Conservation (phyloP, 1,140 invertebrate genomes). For the Planococcus citri region DNA sequence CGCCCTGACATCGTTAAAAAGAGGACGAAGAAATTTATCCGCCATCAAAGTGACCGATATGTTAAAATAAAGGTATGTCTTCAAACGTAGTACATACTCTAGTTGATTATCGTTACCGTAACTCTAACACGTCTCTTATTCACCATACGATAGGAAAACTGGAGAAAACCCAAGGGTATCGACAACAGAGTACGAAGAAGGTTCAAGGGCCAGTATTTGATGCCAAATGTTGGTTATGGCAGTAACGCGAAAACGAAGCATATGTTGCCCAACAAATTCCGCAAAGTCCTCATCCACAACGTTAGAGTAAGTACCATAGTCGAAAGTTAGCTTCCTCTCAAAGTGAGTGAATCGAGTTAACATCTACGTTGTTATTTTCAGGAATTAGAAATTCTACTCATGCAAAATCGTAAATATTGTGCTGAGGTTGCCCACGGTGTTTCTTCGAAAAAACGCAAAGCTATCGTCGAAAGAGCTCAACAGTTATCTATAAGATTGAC, state of each 20-base stretch:
- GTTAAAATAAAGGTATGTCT: conserved; percentile 73
- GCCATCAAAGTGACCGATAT: conserved; percentile 95
- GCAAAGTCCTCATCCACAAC: conserved; percentile 81
- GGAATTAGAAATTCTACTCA: conserved; percentile 97
- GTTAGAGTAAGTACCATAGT: conserved; percentile 48
- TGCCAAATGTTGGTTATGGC: conserved; percentile 99
- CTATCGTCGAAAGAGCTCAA: conserved; percentile 90
- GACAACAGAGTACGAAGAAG: conserved; percentile 96
- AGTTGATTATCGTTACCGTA: neutral
- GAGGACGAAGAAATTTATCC: conserved; percentile 88
- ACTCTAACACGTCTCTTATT: neutral
- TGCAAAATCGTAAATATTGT: conserved; percentile 96
- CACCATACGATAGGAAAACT: conserved; percentile 33
- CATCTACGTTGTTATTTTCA: conserved; percentile 37
- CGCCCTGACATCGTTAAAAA: conserved; percentile 88
- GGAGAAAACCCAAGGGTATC: conserved; percentile 96
- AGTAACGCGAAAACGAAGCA: conserved; percentile 86
- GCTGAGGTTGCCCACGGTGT: conserved; percentile 96
- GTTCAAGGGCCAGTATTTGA: conserved; percentile 97
- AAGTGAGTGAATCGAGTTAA: neutral
- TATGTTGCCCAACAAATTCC: conserved; percentile 94
- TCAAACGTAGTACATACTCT: neutral
- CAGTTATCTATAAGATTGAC: conserved; percentile 91
- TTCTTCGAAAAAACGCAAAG: conserved; percentile 89
- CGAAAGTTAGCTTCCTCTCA: neutral